Evolutionary conservation across 2,113 vertebrate genomes (phyloP).

Genomic region (Trematomus loennbergii): DNA sequence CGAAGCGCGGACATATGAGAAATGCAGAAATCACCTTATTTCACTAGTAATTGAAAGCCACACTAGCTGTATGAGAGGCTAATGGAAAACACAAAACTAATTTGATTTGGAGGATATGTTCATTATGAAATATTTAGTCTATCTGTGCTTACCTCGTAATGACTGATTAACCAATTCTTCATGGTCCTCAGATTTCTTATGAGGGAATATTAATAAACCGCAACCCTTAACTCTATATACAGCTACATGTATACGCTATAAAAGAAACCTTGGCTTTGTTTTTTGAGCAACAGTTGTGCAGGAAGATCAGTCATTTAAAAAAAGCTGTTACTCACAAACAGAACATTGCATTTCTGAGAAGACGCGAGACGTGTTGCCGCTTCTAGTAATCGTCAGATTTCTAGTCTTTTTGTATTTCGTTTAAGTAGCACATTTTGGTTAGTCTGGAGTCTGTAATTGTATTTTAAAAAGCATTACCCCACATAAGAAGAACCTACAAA

Average conservation of each 20-base stretch:
- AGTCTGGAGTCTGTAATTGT: background rate
- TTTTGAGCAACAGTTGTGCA: constrained; percentile 32
- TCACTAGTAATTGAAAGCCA: constrained; percentile 59
- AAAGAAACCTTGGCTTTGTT: background rate
- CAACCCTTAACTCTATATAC: background rate
- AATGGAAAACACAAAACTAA: constrained; percentile 51
- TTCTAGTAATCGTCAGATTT: background rate
- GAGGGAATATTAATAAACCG: constrained; percentile 27
- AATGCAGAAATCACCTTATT: constrained; percentile 58
- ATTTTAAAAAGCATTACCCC: background rate
- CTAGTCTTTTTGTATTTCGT: background rate
- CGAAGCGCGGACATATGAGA: constrained; percentile 42
- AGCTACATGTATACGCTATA: no score
- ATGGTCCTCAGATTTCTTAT: constrained; percentile 2
- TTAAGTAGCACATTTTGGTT: background rate
- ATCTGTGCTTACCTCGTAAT: constrained; percentile 41
- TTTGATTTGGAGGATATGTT: constrained; percentile 45
- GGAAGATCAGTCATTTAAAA: constrained; percentile 15
- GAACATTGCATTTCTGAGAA: constrained; percentile 28
- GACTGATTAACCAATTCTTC: constrained; percentile 23
- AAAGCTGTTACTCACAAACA: background rate
- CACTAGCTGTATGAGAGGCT: constrained; percentile 47
- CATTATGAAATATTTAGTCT: constrained; percentile 44
- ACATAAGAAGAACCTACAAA: constrained; percentile 1
- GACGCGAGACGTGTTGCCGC: background rate